These are phyloP conservation scores for Trialeurodes vaporariorum DNA, from an alignment of 1,140 invertebrate genomes.

Conservation along the genomic window DNA sequence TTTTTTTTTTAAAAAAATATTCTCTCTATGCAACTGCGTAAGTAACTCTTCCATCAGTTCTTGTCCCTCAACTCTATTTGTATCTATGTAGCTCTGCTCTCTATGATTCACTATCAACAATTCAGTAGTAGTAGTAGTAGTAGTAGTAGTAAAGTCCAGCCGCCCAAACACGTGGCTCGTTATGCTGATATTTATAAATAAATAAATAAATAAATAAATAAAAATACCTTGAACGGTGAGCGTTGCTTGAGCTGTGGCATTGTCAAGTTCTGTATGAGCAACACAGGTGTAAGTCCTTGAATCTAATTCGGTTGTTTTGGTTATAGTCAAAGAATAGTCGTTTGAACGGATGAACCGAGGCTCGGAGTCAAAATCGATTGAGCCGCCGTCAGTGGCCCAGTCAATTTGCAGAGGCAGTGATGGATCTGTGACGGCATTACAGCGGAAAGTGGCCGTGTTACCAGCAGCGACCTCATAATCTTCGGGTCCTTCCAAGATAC, in stretches of 20 bases:
- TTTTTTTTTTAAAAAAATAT: too few species aligned
- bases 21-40: too few species aligned
- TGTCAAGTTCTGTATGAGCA: constrained; percentile 80
- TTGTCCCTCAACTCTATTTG: too few species aligned
- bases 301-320: constrained; percentile 85
- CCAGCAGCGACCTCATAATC: constrained; percentile 84
- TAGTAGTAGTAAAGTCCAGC: too few species aligned
- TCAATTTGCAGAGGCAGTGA: constrained; percentile 66
- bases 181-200: background rate
- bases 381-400: constrained; percentile 74
- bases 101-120: too few species aligned
- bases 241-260: constrained; percentile 67
- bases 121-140: too few species aligned
- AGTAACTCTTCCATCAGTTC: too few species aligned
- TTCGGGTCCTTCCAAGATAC: constrained; percentile 72
- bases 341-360: constrained; percentile 68
- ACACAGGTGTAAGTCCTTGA: constrained; percentile 93
- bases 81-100: too few species aligned
- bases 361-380: constrained; percentile 77
- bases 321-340: constrained; percentile 87
- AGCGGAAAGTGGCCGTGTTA: constrained; percentile 81
- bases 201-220: constrained; percentile 12
- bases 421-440: constrained; percentile 78
- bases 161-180: too few species aligned
- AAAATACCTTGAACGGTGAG: constrained; percentile 74